These are phyloP conservation scores for Syngnathus acus DNA, from an alignment of 2,797 vertebrate genomes.

Conservation along the genomic window DNA sequence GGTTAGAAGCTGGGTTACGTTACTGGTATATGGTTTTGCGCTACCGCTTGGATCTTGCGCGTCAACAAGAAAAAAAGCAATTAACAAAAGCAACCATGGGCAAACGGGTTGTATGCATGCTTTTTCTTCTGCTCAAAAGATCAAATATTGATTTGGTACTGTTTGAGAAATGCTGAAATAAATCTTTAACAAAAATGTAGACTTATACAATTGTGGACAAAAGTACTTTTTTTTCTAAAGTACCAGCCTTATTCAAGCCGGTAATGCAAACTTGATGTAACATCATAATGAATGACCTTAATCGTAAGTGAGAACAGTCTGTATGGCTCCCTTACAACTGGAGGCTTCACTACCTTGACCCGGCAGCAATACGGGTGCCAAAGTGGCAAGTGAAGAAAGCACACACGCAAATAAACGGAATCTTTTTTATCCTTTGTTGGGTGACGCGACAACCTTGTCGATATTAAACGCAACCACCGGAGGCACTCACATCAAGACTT, in stretches of 20 bases:
- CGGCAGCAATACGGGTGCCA: not conserved
- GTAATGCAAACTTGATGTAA: not conserved
- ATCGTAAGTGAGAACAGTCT: not conserved
- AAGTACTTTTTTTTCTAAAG: not conserved
- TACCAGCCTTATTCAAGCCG: not conserved
- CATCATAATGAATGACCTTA: not conserved
- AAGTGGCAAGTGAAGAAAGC: not conserved
- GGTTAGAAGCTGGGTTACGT: too few relatives aligned
- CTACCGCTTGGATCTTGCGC: too few relatives aligned
- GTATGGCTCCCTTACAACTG: not conserved
- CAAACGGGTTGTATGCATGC: too few relatives aligned
- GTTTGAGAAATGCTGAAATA: too few relatives aligned
- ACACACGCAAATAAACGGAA: not conserved
- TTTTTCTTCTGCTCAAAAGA: too few relatives aligned
- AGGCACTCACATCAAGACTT: slow-evolving; percentile 6
- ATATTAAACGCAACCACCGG: not conserved
- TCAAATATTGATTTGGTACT: too few relatives aligned
- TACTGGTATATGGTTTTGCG: too few relatives aligned
- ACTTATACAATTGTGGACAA: too few relatives aligned
- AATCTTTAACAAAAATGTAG: too few relatives aligned
- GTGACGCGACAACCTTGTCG: not conserved
- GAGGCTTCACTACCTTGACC: slow-evolving; percentile 1
- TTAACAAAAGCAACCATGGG: too few relatives aligned
- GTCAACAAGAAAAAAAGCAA: too few relatives aligned
- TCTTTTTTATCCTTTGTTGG: not conserved